Evolutionary conservation across 2,797 vertebrate genomes (phyloP), one percentile per base, ranked within the genome.

Genomic region (Synaphobranchus kaupii): DNA sequence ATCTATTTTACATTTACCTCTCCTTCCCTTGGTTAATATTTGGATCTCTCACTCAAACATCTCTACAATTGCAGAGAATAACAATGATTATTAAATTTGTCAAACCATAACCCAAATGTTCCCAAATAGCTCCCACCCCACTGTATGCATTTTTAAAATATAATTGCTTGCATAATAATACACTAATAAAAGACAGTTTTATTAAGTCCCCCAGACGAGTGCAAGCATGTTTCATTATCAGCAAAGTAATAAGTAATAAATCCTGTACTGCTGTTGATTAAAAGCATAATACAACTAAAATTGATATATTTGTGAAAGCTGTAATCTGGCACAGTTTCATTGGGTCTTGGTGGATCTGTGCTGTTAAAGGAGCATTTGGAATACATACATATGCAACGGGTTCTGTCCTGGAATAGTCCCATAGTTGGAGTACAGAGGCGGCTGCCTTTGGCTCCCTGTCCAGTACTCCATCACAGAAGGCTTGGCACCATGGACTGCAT

Each of bases 401-500:
- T 90, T 93, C 90, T 93, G 93, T 78, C 93, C 92, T 90, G 95
- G 94, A 88, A 95, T 56, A 34, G 94, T 95, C 82, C 90, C 92
- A 90, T 89, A 95, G 90, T 92, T 95, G 68, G 89, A 88, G 89
- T 94, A 93, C 4, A 90, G 63, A 84, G 94, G 87, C 20, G 90
- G 83, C 17, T 94, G 92, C 39, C 91, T 91, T 87, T 93, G 91
- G 91, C 91, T 92, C 80, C 93, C 92, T 60, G 92, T 86, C 94
- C 94, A 94, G 90, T 91, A 93, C 83, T 95, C 95, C 96, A 96
- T 96, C 80, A 90, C 63, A 60, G 91, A 84, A 87, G 87, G 86
- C 91, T 17, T 89, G 22, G 88, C 87, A 84, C 52, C 83, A 84
- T 54, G 58, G 50, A 73, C 56, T 87, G 84, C 89, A 84, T 90